phyloP scores from a whole-genome alignment of 2,888 invertebrate genomes.

The Lepidocyrtoides sp. region DNA sequence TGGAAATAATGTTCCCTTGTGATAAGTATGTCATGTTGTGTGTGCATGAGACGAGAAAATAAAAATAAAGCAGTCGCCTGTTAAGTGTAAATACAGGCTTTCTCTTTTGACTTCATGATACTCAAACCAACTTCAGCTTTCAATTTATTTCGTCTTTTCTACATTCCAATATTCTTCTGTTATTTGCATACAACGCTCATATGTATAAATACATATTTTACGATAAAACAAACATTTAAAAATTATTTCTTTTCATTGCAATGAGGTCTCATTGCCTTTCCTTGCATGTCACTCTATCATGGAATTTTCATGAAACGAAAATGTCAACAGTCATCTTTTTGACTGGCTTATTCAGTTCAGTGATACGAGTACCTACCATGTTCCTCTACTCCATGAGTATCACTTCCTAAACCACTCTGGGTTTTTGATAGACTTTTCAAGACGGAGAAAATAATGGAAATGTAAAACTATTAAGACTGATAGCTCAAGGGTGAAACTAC shows the following conservation, averaged over 20 bases:
- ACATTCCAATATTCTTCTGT: too few species aligned
- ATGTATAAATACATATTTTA: background rate
- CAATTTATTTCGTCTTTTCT: constrained; percentile 10
- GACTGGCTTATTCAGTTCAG: background rate
- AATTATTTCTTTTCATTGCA: constrained; percentile 23
- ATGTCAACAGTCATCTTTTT: constrained; percentile 39
- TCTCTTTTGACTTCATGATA: constrained; percentile 16
- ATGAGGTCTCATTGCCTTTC: background rate
- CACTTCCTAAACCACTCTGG: background rate
- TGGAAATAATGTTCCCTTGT: constrained; percentile 3
- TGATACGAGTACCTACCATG: background rate
- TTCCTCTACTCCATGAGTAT: background rate
- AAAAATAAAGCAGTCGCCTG: constrained; percentile 8
- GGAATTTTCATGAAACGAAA: background rate
- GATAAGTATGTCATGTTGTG: constrained; percentile 30
- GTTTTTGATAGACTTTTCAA: background rate
- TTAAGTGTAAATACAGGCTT: constrained; percentile 39
- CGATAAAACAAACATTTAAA: constrained; percentile 24
- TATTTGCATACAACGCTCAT: constrained; percentile 9
- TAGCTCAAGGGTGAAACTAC: background rate
- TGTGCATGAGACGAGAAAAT: background rate
- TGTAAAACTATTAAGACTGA: constrained; percentile 1
- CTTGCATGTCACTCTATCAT: background rate
- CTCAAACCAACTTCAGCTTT: constrained; percentile 26
- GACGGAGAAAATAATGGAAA: constrained; percentile 18